Conservation (phyloP, 2,113 vertebrate species). For the Argyrosomus japonicus region DNA sequence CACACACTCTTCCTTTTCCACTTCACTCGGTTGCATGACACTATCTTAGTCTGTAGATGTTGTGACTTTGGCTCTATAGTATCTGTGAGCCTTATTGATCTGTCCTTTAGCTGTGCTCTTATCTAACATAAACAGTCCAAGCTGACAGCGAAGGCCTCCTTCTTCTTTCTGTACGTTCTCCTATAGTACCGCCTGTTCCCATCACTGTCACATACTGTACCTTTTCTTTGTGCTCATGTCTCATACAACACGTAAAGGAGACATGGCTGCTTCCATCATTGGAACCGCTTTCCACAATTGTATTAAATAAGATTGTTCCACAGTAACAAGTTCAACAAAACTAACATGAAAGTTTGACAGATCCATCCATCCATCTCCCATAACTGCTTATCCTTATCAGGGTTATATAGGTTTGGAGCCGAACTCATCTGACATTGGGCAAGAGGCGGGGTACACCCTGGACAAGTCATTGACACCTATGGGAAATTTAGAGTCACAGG, state of each 20-base stretch:
- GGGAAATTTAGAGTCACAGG: no score
- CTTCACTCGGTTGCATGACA: conserved; percentile 21
- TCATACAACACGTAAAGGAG: neutral
- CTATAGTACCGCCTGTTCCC: conserved; percentile 1
- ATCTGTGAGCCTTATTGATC: conserved; percentile 36
- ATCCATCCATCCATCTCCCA: no score
- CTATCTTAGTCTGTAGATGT: conserved; percentile 21
- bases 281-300: neutral
- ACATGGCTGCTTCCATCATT: neutral
- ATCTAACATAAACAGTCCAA: conserved; percentile 45
- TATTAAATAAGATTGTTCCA: neutral
- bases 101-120: conserved; percentile 44
- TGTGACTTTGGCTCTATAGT: conserved; percentile 13
- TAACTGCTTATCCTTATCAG: no score
- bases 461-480: no score
- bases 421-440: no score
- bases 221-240: conserved; percentile 17
- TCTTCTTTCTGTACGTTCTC: neutral
- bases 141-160: conserved; percentile 23
- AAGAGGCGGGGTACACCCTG: no score
- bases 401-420: no score
- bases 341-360: no score
- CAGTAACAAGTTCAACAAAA: no score
- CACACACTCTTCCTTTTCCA: neutral
- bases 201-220: conserved; percentile 9